phyloP scores from a whole-genome alignment of 1,140 invertebrate genomes.

The Brachionus rotundiformis region DNA sequence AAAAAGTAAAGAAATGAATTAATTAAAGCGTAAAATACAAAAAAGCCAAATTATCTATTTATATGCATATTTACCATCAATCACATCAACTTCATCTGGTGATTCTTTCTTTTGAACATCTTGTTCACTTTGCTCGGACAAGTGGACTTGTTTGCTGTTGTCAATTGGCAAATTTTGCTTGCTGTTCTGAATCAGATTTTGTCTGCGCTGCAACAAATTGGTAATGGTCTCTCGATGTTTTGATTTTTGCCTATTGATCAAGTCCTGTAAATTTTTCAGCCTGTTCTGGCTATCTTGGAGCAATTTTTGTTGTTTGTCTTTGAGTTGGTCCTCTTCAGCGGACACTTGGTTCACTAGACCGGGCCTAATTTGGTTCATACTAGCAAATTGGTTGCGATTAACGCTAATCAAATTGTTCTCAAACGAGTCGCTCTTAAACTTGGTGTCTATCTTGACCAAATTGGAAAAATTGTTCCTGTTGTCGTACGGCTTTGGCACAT shows the following conservation, averaged over 20 bases:
- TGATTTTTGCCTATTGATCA: slow-evolving; percentile 16
- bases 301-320: not conserved
- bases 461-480: slow-evolving; percentile 25
- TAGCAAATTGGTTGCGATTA: not conserved
- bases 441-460: slow-evolving; percentile 7
- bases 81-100: too few species aligned
- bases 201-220: slow-evolving; percentile 9
- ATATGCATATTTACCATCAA: too few species aligned
- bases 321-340: not conserved
- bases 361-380: not conserved
- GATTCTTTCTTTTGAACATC: too few species aligned
- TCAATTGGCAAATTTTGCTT: not conserved
- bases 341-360: not conserved
- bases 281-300: not conserved
- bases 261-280: slow-evolving; percentile 17
- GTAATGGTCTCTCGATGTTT: slow-evolving; percentile 25
- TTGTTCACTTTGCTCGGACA: too few species aligned
- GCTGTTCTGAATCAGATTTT: not conserved
- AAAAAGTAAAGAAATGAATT: too few species aligned
- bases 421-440: slow-evolving; percentile 34
- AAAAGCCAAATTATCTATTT: too few species aligned
- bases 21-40: too few species aligned
- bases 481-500: not conserved
- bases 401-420: not conserved
- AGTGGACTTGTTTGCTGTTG: not conserved